Conservation (phyloP, 2,113 vertebrate species). For the Chaetodon auriga region DNA sequence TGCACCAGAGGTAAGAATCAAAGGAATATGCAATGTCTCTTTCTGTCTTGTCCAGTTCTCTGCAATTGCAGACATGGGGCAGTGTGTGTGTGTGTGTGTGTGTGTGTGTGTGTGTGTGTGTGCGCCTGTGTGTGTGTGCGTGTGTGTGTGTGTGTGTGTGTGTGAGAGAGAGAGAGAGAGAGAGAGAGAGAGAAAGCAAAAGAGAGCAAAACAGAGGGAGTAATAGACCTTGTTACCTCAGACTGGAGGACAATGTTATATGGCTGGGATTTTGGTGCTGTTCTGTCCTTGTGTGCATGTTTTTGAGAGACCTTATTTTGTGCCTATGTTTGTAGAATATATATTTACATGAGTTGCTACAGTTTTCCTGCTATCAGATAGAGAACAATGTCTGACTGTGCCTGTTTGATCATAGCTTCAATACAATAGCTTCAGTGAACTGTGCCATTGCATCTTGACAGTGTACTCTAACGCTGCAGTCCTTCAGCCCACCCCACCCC, state of each 20-base stretch:
- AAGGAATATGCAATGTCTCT: background rate
- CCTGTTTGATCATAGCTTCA: slow-evolving; percentile 32
- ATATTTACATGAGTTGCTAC: slow-evolving; percentile 22
- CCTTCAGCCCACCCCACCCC: background rate
- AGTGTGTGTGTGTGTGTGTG: background rate
- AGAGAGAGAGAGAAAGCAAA: no score
- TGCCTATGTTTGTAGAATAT: background rate
- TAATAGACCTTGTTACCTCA: slow-evolving; percentile 6
- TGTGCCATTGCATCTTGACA: slow-evolving; percentile 69
- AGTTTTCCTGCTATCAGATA: background rate
- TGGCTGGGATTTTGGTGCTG: background rate
- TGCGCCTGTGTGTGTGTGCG: background rate
- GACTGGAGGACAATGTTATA: slow-evolving; percentile 21
- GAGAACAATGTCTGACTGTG: slow-evolving; percentile 7
- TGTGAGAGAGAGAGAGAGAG: no score
- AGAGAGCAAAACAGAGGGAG: background rate
- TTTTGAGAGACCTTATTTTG: background rate
- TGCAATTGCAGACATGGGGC: background rate
- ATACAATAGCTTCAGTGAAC: slow-evolving; percentile 59
- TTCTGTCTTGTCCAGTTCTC: slow-evolving; percentile 20
- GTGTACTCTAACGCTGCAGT: slow-evolving; percentile 66
- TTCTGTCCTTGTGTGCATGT: slow-evolving; percentile 23
- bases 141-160: background rate
- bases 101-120: background rate
- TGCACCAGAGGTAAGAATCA: slow-evolving; percentile 60